phyloP scores from a whole-genome alignment of 1,140 invertebrate genomes.

The Xylocopa sonorina region DNA sequence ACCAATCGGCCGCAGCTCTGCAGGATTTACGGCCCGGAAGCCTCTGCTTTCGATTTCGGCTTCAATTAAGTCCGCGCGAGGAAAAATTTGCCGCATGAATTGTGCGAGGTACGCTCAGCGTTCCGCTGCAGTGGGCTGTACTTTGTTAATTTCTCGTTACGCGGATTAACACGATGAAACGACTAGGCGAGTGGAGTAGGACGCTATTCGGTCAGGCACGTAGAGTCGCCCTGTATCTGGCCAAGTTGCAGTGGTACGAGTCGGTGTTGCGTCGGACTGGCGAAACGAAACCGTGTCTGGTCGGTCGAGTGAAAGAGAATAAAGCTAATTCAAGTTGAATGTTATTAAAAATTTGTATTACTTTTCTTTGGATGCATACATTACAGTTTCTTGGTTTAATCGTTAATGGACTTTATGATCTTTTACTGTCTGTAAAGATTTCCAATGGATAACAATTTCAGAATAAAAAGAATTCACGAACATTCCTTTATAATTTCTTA shows the following conservation, averaged over 20 bases:
- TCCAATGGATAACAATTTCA: too few species aligned
- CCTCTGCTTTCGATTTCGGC: neutral
- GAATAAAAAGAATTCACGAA: too few species aligned
- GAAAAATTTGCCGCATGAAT: neutral
- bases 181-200: conserved; percentile 3
- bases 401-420: neutral
- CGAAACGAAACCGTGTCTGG: neutral
- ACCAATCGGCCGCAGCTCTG: neutral
- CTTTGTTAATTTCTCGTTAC: too few species aligned
- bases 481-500: too few species aligned
- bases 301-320: conserved; percentile 1
- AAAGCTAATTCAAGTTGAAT: neutral
- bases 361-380: too few species aligned
- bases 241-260: neutral
- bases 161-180: too few species aligned
- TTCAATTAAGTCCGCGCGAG: conserved; percentile 15
- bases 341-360: conserved; percentile 15
- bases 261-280: neutral
- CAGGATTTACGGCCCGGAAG: neutral
- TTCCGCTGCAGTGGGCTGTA: too few species aligned
- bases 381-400: too few species aligned
- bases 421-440: neutral
- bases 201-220: neutral
- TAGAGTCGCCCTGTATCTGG: conserved; percentile 6
- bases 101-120: too few species aligned